Evolutionary conservation across 2,888 invertebrate species (phyloP).

Genomic region (Gisinianus flammeolus): DNA sequence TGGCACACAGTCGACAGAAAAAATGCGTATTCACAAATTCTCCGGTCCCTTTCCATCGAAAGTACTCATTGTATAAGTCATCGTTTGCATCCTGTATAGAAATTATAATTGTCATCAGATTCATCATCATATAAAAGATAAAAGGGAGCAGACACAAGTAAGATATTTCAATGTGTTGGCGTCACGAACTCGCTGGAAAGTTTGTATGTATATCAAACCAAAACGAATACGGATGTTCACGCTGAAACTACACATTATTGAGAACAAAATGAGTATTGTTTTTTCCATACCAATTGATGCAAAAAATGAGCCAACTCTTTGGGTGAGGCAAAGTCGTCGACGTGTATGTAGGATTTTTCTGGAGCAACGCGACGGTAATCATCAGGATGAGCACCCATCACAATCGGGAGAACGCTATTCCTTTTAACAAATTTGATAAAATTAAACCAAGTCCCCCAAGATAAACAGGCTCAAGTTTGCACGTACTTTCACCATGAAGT

Average conservation of each 20-base stretch:
- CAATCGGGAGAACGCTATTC: slow-evolving; percentile 87
- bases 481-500: no score
- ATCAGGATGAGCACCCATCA: slow-evolving; percentile 92
- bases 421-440: slow-evolving; percentile 62
- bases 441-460: not conserved
- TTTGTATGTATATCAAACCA: no score
- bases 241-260: no score
- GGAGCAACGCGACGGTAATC: slow-evolving; percentile 91
- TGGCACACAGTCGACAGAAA: slow-evolving; percentile 88
- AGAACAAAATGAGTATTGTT: no score
- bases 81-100: slow-evolving; percentile 78
- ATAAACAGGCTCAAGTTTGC: no score
- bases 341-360: slow-evolving; percentile 90
- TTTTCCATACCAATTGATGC: slow-evolving; percentile 73
- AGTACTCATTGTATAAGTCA: slow-evolving; percentile 90
- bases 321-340: slow-evolving; percentile 90
- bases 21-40: slow-evolving; percentile 96
- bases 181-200: no score
- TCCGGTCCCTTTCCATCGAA: slow-evolving; percentile 92
- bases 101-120: no score
- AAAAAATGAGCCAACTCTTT: slow-evolving; percentile 87
- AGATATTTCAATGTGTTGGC: no score
- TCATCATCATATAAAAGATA: no score
- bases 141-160: no score
- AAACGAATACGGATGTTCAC: no score